These are phyloP conservation scores for Spilosoma lubricipeda DNA, from an alignment of 2,888 invertebrate genomes.

Conservation along the genomic window DNA sequence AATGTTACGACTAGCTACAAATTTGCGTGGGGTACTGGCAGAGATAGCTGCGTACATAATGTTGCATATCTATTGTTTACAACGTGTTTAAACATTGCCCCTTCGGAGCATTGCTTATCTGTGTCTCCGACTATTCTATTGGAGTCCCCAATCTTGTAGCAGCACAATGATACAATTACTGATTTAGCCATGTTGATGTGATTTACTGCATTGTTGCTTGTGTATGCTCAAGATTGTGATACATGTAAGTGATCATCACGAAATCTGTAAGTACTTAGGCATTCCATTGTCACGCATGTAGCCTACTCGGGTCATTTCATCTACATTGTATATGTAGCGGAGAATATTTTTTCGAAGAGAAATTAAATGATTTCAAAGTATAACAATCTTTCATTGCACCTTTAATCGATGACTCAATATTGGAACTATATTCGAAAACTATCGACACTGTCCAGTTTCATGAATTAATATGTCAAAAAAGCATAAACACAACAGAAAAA, in stretches of 20 bases:
- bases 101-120: conserved; percentile 31
- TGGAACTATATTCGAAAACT: background rate
- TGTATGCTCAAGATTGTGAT: conserved; percentile 23
- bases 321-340: conserved; percentile 46
- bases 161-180: conserved; percentile 19
- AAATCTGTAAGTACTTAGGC: conserved; percentile 46
- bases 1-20: conserved; percentile 26
- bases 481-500: background rate
- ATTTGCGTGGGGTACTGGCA: conserved; percentile 32
- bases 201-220: conserved; percentile 5
- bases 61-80: conserved; percentile 22
- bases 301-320: conserved; percentile 36
- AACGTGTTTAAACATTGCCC: conserved; percentile 26
- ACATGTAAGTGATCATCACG: conserved; percentile 16
- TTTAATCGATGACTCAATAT: background rate
- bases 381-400: conserved; percentile 27
- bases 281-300: conserved; percentile 46
- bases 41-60: conserved; percentile 16
- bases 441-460: background rate
- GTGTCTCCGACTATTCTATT: conserved; percentile 31
- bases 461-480: background rate
- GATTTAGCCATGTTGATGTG: background rate
- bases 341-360: conserved; percentile 50
- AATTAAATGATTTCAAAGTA: conserved; percentile 47
- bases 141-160: conserved; percentile 29